Evolutionary conservation across 2,888 invertebrate species (phyloP), one percentile per base, ranked within the genome.

Genomic region (Drosophila bunnanda): DNA sequence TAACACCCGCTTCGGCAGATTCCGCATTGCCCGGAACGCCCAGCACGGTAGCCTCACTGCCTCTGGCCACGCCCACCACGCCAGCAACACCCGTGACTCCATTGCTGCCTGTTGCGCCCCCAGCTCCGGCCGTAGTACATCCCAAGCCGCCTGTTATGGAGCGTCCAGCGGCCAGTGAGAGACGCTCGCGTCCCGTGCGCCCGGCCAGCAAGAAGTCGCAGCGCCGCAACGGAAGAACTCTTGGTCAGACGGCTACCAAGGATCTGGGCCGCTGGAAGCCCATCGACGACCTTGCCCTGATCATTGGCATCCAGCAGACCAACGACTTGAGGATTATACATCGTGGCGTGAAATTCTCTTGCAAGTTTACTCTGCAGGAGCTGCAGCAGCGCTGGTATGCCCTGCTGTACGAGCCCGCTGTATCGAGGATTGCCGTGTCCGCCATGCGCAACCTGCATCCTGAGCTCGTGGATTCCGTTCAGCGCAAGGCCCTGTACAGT

Each of bases 311-410:
- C 5, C 97, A 98, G 89, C 99, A 98, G 93, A 96, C 96, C 13
- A 96, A 96, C 92, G 96, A 96, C 89, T 92, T 96, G 65, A 94
- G 95, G 44, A 95, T 95, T 89, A 96, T 99, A 0, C 97, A 98
- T 91, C 94, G 97, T 75, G 98, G 98, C 7, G 96, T 98, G 1
- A 98, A 98, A 90, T 99, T 99, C 93, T 98, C 99, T 0, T 98
- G 98, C 90, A 96, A 97, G 67, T 99, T 98, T 91, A 97, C 98
- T 0, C 93, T 98, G 28, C 96, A 96, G 88, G 99, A 99, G 91
- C 94, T 99, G 58, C 98, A 98, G 90, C 97, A 98, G 61, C 95
- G 99, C 55, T 99, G 99, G 99, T 98, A 98, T 92, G 97, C 98
- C 0, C 92, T 99, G 61, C 93, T 99, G 25, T 99, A 99, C 92